phyloP scores from a whole-genome alignment of 2,113 vertebrate species.

The Agapornis roseicollis region DNA sequence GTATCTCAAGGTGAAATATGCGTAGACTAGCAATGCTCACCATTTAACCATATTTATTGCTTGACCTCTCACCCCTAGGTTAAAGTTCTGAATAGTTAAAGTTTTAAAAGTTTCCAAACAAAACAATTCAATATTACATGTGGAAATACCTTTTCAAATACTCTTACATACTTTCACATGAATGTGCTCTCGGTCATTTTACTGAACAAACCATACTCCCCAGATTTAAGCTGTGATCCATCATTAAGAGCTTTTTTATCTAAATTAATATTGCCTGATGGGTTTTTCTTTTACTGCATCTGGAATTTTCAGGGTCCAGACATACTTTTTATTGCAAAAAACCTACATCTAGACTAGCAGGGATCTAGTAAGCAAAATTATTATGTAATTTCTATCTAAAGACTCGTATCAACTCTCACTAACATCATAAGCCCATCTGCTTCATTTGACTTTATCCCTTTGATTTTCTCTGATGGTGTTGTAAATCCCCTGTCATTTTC shows the following conservation, averaged over 20 bases:
- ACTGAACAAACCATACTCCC: background rate
- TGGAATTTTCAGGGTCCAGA: background rate
- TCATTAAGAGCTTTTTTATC: background rate
- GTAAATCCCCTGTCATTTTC: conserved; percentile 54
- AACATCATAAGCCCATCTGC: conserved; percentile 33
- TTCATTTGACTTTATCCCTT: conserved; percentile 43
- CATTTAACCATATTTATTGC: conserved; percentile 55
- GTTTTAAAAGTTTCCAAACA: conserved; percentile 20
- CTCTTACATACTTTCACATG: background rate
- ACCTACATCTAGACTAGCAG: background rate
- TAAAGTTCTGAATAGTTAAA: conserved; percentile 36
- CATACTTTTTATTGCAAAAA: background rate
- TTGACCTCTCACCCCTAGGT: conserved; percentile 46
- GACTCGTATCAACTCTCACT: background rate
- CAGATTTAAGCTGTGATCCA: background rate
- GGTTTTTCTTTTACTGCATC: background rate
- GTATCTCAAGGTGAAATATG: background rate
- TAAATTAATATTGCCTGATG: background rate
- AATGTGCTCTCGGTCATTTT: background rate
- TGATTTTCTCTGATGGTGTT: conserved; percentile 48
- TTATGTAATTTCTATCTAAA: conserved; percentile 1
- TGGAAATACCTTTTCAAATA: conserved; percentile 22
- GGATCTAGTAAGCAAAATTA: background rate
- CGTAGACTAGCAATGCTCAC: background rate
- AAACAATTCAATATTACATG: background rate